phyloP scores from a whole-genome alignment of 2,888 invertebrate genomes.

The Resseliella maxima region DNA sequence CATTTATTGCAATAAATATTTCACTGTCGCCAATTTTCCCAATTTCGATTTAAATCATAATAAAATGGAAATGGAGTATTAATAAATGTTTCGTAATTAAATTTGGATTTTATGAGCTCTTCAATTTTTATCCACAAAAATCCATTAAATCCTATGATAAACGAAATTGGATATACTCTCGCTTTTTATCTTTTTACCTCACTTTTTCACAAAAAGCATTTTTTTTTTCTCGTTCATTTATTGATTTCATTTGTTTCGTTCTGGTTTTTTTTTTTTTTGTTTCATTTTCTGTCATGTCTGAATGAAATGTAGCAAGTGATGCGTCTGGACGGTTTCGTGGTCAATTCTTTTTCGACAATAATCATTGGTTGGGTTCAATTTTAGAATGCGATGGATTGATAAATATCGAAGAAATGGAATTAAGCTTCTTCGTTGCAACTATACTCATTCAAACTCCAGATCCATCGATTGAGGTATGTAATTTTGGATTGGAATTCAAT shows the following conservation, averaged over 20 bases:
- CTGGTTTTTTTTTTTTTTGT: background rate
- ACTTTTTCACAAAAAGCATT: background rate
- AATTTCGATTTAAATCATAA: too few species aligned
- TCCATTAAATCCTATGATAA: too few species aligned
- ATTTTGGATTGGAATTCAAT: background rate
- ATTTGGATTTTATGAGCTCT: too few species aligned
- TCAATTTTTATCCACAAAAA: too few species aligned
- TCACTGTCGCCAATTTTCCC: too few species aligned
- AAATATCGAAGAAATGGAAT: conserved; percentile 58
- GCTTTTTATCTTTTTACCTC: too few species aligned
- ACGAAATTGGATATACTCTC: too few species aligned
- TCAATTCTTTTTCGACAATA: conserved; percentile 82
- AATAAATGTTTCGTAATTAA: too few species aligned
- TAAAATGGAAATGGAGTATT: too few species aligned
- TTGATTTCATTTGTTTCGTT: background rate
- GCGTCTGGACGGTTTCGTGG: conserved; percentile 83
- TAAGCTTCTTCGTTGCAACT: conserved; percentile 65
- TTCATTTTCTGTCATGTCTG: conserved; percentile 1
- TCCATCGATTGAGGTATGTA: conserved; percentile 62
- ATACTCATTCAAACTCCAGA: conserved; percentile 62
- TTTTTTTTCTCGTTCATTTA: background rate
- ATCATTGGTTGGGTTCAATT: conserved; percentile 83
- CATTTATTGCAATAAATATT: too few species aligned
- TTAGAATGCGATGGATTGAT: conserved; percentile 75
- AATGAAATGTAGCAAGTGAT: conserved; percentile 76